A percentile compares a stretch with the other conserved stretches of the same genome.
phyloP scores from a whole-genome alignment of 2,113 vertebrate genomes.

The Brachionichthys hirsutus region DNA sequence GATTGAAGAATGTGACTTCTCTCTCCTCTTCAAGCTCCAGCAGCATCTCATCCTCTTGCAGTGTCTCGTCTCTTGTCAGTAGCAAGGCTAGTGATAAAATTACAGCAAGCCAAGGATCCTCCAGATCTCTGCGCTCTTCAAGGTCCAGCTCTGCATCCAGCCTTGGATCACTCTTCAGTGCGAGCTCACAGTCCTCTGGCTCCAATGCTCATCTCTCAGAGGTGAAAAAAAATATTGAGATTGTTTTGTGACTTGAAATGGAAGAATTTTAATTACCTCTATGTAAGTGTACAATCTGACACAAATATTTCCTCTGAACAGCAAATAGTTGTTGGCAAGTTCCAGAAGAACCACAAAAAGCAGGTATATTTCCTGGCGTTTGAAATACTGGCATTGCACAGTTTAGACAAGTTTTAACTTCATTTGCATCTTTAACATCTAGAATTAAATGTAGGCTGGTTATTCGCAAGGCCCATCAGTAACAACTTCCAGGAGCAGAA shows the following conservation, averaged over 20 bases:
- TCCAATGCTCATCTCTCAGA: conserved; percentile 28
- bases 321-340: conserved; percentile 23
- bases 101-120: conserved; percentile 1
- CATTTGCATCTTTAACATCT: background rate
- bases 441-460: conserved; percentile 8
- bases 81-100: no score
- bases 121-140: conserved; percentile 22
- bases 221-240: conserved; percentile 26
- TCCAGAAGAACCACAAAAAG: conserved; percentile 51
- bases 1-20: conserved; percentile 29
- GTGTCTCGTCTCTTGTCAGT: conserved; percentile 27
- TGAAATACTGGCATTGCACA: background rate
- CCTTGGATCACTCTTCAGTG: conserved; percentile 53
- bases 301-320: conserved; percentile 33
- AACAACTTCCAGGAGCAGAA: conserved; percentile 34
- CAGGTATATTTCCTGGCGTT: conserved; percentile 28
- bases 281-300: background rate
- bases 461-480: conserved; percentile 19
- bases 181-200: conserved; percentile 62
- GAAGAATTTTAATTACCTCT: background rate
- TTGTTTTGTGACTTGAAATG: background rate
- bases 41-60: conserved; percentile 27
- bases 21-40: conserved; percentile 48
- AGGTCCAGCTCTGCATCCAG: conserved; percentile 54
- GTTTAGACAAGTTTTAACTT: no score